These are phyloP conservation scores for Steatocranus sp. DNA, from an alignment of 2,797 vertebrate genomes.

Conservation along the genomic window DNA sequence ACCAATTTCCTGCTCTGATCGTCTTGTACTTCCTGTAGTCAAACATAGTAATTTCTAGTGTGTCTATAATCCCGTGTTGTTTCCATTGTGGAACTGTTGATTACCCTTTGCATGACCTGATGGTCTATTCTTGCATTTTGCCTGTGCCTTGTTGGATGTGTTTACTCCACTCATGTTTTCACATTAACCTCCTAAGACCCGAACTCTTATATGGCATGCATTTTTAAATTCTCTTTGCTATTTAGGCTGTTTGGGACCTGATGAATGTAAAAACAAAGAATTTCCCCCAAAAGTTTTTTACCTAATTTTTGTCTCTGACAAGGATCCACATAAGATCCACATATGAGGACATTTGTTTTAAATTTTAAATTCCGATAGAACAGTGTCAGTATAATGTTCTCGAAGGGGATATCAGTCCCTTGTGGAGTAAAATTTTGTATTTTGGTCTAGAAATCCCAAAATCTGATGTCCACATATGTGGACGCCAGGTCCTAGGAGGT, in stretches of 20 bases:
- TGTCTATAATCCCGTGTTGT: not conserved
- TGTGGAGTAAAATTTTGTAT: not conserved
- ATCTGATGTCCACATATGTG: not conserved
- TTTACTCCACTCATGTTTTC: not conserved
- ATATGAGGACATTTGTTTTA: not conserved
- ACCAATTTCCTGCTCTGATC: not conserved
- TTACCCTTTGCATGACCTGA: not conserved
- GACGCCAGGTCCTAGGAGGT: not conserved
- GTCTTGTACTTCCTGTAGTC: not conserved
- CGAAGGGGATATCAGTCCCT: accelerated
- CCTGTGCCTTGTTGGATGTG: not conserved
- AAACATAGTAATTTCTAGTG: not conserved
- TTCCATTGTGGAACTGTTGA: not conserved
- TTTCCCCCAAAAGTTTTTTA: accelerated
- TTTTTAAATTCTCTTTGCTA: accelerated
- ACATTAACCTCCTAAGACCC: not conserved
- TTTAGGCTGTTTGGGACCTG: not conserved
- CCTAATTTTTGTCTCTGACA: not conserved
- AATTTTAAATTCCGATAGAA: not conserved
- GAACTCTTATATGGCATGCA: not conserved
- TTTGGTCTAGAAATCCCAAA: not conserved
- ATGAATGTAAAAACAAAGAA: too few species aligned
- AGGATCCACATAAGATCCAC: not conserved
- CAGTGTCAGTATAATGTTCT: accelerated
- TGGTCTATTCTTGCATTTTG: not conserved